Conservation (phyloP, 2,888 invertebrate genomes). For the Elmis aenea region DNA sequence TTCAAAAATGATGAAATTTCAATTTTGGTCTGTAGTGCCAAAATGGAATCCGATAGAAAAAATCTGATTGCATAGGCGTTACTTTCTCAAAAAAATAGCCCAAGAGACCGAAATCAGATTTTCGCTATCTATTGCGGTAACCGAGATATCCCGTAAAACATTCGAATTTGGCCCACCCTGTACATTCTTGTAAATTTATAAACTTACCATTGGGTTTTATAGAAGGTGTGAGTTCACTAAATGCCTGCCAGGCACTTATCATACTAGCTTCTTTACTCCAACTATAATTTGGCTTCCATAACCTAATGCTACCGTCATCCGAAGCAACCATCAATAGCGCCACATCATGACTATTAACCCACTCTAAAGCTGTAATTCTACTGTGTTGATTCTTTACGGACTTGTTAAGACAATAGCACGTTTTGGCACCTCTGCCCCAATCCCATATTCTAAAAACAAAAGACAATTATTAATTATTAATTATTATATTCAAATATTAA, state of each 20-base stretch:
- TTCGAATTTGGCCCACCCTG: no score
- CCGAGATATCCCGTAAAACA: no score
- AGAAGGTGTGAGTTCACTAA: slow-evolving; percentile 54
- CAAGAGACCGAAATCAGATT: no score
- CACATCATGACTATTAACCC: slow-evolving; percentile 80
- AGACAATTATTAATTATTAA: no score
- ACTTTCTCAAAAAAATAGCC: no score
- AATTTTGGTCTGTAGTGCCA: no score
- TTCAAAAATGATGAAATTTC: no score
- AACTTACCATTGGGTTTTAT: slow-evolving; percentile 37
- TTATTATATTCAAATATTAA: slow-evolving; percentile 8
- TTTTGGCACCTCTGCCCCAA: slow-evolving; percentile 70
- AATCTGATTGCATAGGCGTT: no score
- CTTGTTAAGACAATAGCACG: slow-evolving; percentile 58
- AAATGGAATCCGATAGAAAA: no score
- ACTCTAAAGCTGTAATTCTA: slow-evolving; percentile 76
- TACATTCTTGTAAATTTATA: no score
- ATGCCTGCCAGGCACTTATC: slow-evolving; percentile 82
- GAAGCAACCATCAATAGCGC: slow-evolving; percentile 71
- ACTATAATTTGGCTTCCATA: slow-evolving; percentile 56
- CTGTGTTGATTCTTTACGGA: slow-evolving; percentile 44
- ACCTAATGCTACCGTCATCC: slow-evolving; percentile 71
- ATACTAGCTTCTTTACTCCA: slow-evolving; percentile 50
- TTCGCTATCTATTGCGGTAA: no score
- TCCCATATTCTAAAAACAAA: slow-evolving; percentile 72